A percentile compares a stretch with the other conserved stretches of the same genome.
Conservation (phyloP, 2,113 vertebrate species). For the Rattus rattus region DNA sequence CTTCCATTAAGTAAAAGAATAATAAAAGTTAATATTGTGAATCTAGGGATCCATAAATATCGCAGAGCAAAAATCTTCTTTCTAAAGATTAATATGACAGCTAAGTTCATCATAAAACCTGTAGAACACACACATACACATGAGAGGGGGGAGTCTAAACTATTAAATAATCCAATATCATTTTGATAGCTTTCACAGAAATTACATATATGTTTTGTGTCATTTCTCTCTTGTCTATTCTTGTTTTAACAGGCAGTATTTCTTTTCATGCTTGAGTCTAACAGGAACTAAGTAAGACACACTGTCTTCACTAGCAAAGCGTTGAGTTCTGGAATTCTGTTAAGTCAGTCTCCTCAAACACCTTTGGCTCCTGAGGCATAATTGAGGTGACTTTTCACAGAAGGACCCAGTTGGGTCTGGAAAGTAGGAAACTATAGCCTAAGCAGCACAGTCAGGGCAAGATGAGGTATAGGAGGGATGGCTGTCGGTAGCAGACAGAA, state of each 20-base stretch:
- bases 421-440: neutral
- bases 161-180: neutral
- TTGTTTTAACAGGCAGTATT: neutral
- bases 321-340: neutral
- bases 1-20: constrained; percentile 3
- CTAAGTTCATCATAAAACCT: neutral
- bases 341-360: neutral
- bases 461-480: neutral
- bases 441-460: neutral
- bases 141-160: neutral
- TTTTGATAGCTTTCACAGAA: neutral
- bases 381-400: constrained; percentile 24
- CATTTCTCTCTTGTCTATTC: neutral
- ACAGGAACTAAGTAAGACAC: neutral
- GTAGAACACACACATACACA: neutral
- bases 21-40: neutral
- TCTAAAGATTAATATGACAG: neutral
- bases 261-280: constrained; percentile 10
- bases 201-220: neutral
- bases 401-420: neutral
- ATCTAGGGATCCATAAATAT: neutral
- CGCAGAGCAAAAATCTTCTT: neutral
- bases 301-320: neutral
- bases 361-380: neutral
- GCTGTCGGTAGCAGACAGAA: neutral